phyloP scores from a whole-genome alignment of 2,888 invertebrate genomes.

The Macroteleia sp. region DNA sequence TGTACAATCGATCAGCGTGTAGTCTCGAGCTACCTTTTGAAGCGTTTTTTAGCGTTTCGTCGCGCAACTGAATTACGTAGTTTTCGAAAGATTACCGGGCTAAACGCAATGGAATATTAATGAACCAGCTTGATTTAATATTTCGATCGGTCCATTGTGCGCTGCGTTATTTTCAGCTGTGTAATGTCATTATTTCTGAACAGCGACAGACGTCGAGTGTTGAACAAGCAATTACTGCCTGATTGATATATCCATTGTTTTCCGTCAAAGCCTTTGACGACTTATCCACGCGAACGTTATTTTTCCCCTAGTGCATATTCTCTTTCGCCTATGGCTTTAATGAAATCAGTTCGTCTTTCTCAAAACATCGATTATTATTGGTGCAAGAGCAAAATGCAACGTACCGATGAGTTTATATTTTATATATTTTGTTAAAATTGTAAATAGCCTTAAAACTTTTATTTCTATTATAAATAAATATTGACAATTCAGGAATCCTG shows the following conservation, averaged over 20 bases:
- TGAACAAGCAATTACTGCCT: slow-evolving; percentile 28
- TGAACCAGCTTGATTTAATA: slow-evolving; percentile 3
- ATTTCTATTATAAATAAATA: too few species aligned
- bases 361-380: too few species aligned
- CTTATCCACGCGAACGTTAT: slow-evolving; percentile 11
- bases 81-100: slow-evolving; percentile 15
- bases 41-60: slow-evolving; percentile 6
- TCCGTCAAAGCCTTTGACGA: slow-evolving; percentile 38
- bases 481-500: too few species aligned
- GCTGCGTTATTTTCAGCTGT: slow-evolving; percentile 10
- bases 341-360: too few species aligned
- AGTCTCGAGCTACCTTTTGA: slow-evolving; percentile 20
- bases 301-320: slow-evolving; percentile 25
- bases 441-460: too few species aligned
- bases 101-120: slow-evolving; percentile 27
- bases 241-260: slow-evolving; percentile 42
- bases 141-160: not conserved
- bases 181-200: slow-evolving; percentile 18
- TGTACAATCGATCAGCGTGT: slow-evolving; percentile 48
- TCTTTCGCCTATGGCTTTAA: too few species aligned
- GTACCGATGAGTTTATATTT: too few species aligned
- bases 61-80: slow-evolving; percentile 26
- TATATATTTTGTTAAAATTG: too few species aligned
- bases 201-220: slow-evolving; percentile 22
- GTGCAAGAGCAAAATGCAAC: too few species aligned